Conservation (phyloP, 1,140 invertebrate genomes). For the Euwallacea fornicatus region DNA sequence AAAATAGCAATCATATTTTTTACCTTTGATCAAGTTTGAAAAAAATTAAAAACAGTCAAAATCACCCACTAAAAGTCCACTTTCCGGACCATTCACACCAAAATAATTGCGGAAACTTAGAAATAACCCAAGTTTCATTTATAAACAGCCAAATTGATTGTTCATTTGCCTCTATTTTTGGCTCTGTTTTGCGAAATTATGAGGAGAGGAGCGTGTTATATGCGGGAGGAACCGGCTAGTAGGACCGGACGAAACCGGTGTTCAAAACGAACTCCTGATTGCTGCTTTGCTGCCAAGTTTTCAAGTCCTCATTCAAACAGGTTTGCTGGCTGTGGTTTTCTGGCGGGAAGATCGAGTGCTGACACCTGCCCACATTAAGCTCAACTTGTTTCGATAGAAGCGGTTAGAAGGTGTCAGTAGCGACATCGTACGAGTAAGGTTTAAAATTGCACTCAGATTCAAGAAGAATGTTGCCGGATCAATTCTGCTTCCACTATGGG, state of each 20-base stretch:
- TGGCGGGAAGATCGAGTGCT: not conserved
- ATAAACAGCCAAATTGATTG: conserved; percentile 12
- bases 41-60: too few species aligned
- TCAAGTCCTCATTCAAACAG: conserved; percentile 19
- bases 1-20: too few species aligned
- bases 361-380: conserved; percentile 2
- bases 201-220: conserved; percentile 23
- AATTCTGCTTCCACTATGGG: too few species aligned
- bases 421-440: too few species aligned
- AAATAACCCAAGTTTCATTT: conserved; percentile 21
- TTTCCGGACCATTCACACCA: too few species aligned
- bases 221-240: conserved; percentile 10
- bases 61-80: too few species aligned
- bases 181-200: conserved; percentile 20
- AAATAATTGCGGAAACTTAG: conserved; percentile 6
- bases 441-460: too few species aligned
- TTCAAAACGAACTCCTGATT: conserved; percentile 14
- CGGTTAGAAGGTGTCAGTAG: too few species aligned
- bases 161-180: conserved; percentile 27
- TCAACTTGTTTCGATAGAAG: too few species aligned
- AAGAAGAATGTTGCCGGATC: too few species aligned
- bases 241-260: conserved; percentile 20
- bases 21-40: too few species aligned
- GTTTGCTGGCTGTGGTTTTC: conserved; percentile 6
- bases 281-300: conserved; percentile 13